Conservation (phyloP, 2,113 vertebrate species). For the Nanorana parkeri region DNA sequence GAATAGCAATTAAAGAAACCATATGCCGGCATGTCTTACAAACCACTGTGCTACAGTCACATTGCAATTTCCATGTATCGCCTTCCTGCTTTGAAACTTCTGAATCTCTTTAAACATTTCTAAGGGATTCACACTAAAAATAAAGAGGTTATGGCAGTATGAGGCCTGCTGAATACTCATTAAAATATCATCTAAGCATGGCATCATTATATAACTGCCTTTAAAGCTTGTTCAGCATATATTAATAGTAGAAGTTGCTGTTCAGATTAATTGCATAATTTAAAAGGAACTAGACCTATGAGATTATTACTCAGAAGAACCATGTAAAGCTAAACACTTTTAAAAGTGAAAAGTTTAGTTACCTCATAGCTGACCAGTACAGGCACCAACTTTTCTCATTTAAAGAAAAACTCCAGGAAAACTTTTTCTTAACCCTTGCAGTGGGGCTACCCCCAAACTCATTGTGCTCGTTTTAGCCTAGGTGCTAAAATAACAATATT, state of each 20-base stretch:
- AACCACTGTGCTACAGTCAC: neutral
- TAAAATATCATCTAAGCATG: conserved; percentile 43
- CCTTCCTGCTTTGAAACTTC: neutral
- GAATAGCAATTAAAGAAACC: neutral
- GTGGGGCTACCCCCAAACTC: no score
- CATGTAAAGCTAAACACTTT: neutral
- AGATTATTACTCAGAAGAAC: neutral
- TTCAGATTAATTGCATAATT: neutral
- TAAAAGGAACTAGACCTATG: neutral
- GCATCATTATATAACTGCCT: conserved; percentile 12
- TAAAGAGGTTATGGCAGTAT: conserved; percentile 30
- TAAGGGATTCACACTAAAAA: conserved; percentile 24
- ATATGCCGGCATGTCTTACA: neutral
- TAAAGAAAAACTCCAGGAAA: no score
- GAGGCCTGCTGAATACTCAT: conserved; percentile 29
- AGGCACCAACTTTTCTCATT: no score
- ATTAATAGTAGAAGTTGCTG: conserved; percentile 5
- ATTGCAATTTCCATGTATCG: neutral
- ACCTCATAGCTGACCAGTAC: no score
- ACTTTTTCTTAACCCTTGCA: no score
- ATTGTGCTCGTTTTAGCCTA: no score
- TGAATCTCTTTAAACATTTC: neutral
- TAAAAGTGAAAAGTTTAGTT: neutral
- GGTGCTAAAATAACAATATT: no score
- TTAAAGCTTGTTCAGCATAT: conserved; percentile 13